Evolutionary conservation across 2,113 vertebrate species (phyloP), one percentile per base, ranked within the genome.

Genomic region (Sardina pilchardus): DNA sequence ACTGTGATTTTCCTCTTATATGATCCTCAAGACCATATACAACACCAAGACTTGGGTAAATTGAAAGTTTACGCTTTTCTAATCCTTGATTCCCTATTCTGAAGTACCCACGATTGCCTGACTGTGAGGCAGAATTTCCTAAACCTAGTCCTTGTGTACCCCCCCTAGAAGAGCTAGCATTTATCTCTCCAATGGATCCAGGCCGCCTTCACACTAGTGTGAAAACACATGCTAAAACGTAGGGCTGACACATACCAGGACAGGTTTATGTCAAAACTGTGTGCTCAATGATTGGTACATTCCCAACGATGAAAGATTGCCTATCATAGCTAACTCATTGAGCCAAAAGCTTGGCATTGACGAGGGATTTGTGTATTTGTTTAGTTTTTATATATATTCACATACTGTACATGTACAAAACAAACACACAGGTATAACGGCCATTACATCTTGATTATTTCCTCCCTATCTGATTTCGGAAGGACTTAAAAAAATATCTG

Each of bases 351-450:
- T 36, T 78, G 71, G 9, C 34, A 36, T 36, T 78, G 71, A 39
- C 26, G 2, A 17, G 30, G 63, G 9, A 19, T 16, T 17, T 17
- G 4, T 36, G 5, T 78, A 81, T 81, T 24, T 82, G 42, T 59
- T 10, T 53, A 83, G 9, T 89, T 92, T 90, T 90, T 85, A 91
- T 91, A 91, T 91, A 91, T 88, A 92, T 92, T 90, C 81, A 91
- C 90, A 92, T 88, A 92, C 83, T 92, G 88, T 91, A 82, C 87
- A 93, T 89, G 89, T n/a, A 81, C 81, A 53, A 21, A 89, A 78
- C 12, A 36, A 78, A 34, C 71, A 34, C 86, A 87, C 71, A 42
- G 6, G 12, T 45, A 36, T 82, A 82, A 81, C 83, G 47, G 43
- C 26, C 81, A 75, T 6, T 39, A 81, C 81, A 53, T 36, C 56